Evolutionary conservation across 2,797 vertebrate genomes (phyloP).

Genomic region (Simalia tracyae): DNA sequence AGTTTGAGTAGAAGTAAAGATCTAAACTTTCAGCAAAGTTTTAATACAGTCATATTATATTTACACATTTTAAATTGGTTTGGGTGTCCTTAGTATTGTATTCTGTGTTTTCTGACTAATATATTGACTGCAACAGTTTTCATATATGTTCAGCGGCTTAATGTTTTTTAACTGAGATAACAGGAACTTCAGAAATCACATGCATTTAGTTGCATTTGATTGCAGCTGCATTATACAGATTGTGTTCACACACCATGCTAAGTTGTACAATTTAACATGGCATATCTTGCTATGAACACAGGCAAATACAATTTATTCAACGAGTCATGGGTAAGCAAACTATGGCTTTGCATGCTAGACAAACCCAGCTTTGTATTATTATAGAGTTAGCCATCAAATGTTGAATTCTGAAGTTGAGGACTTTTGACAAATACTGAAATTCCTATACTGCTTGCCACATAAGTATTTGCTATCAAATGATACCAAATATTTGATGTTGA

Average conservation of each 20-base stretch:
- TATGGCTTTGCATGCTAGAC: not conserved
- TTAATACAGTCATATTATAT: conserved; percentile 56
- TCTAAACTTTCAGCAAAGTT: conserved; percentile 68
- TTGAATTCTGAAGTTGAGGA: not conserved
- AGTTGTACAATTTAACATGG: not conserved
- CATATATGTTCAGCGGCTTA: not conserved
- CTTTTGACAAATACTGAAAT: not conserved
- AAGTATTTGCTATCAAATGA: conserved; percentile 2
- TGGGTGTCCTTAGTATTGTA: conserved; percentile 57
- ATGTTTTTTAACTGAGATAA: not conserved
- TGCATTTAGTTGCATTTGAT: not conserved
- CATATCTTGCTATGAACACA: not conserved
- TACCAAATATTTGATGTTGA: not conserved
- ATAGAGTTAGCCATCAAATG: not conserved
- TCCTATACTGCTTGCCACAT: not conserved
- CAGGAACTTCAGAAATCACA: not conserved
- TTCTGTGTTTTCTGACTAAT: conserved; percentile 41
- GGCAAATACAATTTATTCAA: not conserved
- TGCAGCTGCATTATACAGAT: not conserved
- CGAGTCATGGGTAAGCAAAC: not conserved
- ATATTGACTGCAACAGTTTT: not conserved
- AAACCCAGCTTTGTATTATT: not conserved
- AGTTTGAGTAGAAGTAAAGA: conserved; percentile 60
- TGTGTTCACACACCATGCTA: not conserved
- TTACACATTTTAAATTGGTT: conserved; percentile 65